A percentile compares a stretch with the other conserved stretches of the same genome.
Conservation (phyloP, 2,797 vertebrate genomes). For the Rhinoraja longicauda region DNA sequence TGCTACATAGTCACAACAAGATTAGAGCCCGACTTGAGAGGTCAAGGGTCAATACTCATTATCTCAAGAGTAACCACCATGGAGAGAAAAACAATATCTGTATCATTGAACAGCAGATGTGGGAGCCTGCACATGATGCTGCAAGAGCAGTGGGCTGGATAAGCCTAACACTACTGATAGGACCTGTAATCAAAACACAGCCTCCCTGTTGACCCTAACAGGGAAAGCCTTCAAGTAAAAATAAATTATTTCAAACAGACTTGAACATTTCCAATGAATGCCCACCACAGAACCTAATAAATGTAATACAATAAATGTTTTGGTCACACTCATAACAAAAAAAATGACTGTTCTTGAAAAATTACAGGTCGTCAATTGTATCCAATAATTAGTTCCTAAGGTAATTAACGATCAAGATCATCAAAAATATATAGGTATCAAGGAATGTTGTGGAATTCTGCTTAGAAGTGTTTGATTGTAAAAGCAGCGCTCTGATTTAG, state of each 20-base stretch:
- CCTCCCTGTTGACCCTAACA: slow-evolving; percentile 30
- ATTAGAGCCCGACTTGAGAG: slow-evolving; percentile 38
- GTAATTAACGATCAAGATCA: not conserved
- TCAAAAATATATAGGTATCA: not conserved
- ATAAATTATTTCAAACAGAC: slow-evolving; percentile 35
- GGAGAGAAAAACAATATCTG: slow-evolving; percentile 32
- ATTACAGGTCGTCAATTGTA: slow-evolving; percentile 3
- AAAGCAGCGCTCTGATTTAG: not conserved
- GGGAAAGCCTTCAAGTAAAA: slow-evolving; percentile 32
- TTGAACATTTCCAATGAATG: slow-evolving; percentile 16
- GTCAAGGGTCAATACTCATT: slow-evolving; percentile 41
- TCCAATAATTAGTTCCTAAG: not conserved
- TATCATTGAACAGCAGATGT: slow-evolving; percentile 37
- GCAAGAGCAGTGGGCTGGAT: slow-evolving; percentile 33
- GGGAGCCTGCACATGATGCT: slow-evolving; percentile 29
- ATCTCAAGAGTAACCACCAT: slow-evolving; percentile 36
- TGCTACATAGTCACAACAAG: slow-evolving; percentile 44
- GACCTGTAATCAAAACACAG: slow-evolving; percentile 36
- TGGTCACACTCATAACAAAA: not conserved
- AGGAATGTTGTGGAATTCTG: not conserved
- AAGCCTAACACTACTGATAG: slow-evolving; percentile 35
- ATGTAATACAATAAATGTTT: not conserved
- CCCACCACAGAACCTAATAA: not conserved
- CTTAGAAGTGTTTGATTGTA: not conserved
- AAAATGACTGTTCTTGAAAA: not conserved